Evolutionary conservation across 1,140 invertebrate genomes (phyloP), one percentile per base, ranked within the genome.

Genomic region (Diploscapter pachys): DNA sequence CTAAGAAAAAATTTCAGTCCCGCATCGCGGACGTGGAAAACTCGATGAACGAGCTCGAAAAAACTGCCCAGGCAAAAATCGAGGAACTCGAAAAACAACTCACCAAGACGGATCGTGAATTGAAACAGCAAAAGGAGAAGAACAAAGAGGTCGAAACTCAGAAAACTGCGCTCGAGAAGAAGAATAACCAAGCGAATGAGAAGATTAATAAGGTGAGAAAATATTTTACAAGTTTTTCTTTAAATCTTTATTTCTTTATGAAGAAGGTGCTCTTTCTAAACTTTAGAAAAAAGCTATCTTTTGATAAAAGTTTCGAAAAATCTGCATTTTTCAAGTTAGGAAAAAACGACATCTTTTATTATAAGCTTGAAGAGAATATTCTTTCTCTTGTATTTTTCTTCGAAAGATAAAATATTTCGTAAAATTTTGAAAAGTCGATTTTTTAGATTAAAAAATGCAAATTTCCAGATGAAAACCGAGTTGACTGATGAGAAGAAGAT

Each of bases 401-500:
- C 31, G 0, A 31, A 31, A 31, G 1, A 59, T 11, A 1, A 11
- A 59, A 59, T 11, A 31, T 59, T 59, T 59, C 9, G 31, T 11
- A 59, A 59, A 31, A 59, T 59, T 31, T 59, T 31, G 9, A 11
- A 11, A 11, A 11, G 57, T 11, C 2, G 57, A 31, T 59, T 59
- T 59, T 31, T 59, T 73, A n/a, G 86, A 90, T 80, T 89, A 89
- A 70, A 80, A 83, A 3, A 77, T 91, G 11, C 91, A 92, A 70
- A 91, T 90, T 71, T 92, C 81, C 6, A 63, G 54, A 11, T 82
- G 82, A 69, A 84, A 79, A 83, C 84, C 6, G 91, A 93, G 77
- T 86, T 95, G 70, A 87, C 90, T 5, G 93, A 94, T 82, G 93
- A 95, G 85, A 89, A 89, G 72, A 90, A 91, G 84, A 83, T 93